Base-by-base conservation (phyloP, 2,888 invertebrate genomes). In the Branchellion lobata region DNA sequence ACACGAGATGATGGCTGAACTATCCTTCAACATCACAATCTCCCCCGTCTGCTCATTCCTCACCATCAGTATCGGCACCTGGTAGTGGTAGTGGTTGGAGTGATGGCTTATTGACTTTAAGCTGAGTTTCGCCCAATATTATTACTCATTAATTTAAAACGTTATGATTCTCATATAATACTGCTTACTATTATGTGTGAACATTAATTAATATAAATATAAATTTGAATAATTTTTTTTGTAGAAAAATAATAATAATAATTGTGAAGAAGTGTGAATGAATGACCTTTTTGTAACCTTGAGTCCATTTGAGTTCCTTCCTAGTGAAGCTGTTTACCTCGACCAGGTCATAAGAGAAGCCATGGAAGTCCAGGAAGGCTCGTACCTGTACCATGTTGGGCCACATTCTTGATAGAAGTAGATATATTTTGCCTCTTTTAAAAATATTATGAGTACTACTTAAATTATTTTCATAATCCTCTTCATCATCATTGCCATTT, bases 291-390 rank as follows among this genome's bases (percentile, higher is more conserved):
- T 92, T 94, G 86, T 97, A 95, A 0, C 91, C 61, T 5, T 24
- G 88, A 0, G 96, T 94, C 94, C 97, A 98, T 86, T 93, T 93
- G 79, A 96, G 92, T 84, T 96, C 93, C 84, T 93, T 92, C 29
- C 95, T 90, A 0, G 95, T 90, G 0, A 99, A 95, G 14, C 98
- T 96, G 88, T 99, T 96, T 0, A 99, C 98, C 89, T 99, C 98
- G 1, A 99, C 93, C 8, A 99, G 91, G 84, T 98, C 93, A 87
- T 99, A 99, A 0, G 94, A 93, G 80, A 98, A 91, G 0, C 97
- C 96, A 87, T 93, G 91, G 84, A 92, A 95, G 88, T 99, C 97
- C 18, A 99, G 89, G 36, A 84, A 84, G 2, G 87, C 86, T 31
- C 88, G 81, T 5, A 57, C 61, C 61, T 57, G 3, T 40, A 14